These are phyloP conservation scores for Adelognathus sp. DNA, from an alignment of 2,888 invertebrate species.

Conservation along the genomic window DNA sequence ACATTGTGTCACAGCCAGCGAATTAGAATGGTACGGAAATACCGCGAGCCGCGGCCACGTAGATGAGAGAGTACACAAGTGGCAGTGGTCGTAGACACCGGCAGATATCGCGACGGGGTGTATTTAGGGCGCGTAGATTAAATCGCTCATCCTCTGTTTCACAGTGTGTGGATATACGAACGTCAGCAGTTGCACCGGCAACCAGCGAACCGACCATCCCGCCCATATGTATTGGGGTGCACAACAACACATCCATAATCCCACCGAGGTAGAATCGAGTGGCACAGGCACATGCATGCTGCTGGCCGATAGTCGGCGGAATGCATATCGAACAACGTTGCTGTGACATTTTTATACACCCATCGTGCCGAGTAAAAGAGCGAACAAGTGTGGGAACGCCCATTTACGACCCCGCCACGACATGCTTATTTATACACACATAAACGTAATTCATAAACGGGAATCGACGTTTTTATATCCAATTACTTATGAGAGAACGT, in stretches of 20 bases:
- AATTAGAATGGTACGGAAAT: conserved; percentile 53
- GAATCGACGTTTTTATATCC: conserved; percentile 65
- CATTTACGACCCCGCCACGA: conserved; percentile 46
- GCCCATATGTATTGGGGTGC: not conserved
- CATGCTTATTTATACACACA: conserved; percentile 59
- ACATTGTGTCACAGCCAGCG: conserved; percentile 58
- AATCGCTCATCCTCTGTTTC: conserved; percentile 48
- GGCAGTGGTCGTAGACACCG: not conserved
- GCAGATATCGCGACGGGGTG: conserved; percentile 53
- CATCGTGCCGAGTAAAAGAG: conserved; percentile 21
- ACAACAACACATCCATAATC: not conserved
- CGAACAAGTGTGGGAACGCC: conserved; percentile 7
- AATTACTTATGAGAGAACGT: conserved; percentile 62
- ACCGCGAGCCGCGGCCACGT: conserved; percentile 45
- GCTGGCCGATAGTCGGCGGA: conserved; percentile 26
- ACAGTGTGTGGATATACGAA: conserved; percentile 28
- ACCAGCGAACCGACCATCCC: conserved; percentile 1
- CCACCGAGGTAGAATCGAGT: not conserved
- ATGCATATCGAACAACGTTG: conserved; percentile 49
- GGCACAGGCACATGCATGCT: conserved; percentile 33
- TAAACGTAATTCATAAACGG: conserved; percentile 61
- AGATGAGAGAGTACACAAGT: conserved; percentile 13
- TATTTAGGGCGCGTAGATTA: conserved; percentile 56
- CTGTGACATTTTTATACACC: conserved; percentile 53
- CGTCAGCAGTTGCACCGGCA: not conserved